These are phyloP conservation scores for Mungos mungo DNA, from an alignment of 2,113 vertebrate genomes.

Conservation along the genomic window DNA sequence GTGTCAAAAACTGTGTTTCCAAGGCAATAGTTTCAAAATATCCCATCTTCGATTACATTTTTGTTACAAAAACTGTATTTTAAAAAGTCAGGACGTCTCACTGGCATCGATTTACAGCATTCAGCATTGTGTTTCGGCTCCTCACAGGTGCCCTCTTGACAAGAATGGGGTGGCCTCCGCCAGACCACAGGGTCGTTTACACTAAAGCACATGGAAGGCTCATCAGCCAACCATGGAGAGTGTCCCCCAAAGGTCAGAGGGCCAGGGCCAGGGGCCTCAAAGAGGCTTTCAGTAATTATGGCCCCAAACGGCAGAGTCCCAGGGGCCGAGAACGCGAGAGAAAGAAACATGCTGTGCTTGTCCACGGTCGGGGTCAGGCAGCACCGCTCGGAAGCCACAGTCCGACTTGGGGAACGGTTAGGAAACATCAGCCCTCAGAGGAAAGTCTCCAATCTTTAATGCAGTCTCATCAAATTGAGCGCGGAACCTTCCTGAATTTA, in stretches of 20 bases:
- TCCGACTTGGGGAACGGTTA: background rate
- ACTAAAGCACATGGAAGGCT: background rate
- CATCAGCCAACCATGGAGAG: background rate
- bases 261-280: background rate
- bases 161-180: accelerated
- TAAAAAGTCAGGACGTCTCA: background rate
- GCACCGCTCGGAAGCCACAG: background rate
- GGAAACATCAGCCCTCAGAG: background rate
- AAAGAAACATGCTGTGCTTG: background rate
- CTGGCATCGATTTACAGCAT: background rate
- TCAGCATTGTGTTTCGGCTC: background rate
- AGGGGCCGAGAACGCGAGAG: accelerated
- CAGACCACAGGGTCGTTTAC: background rate
- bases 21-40: background rate
- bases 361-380: background rate
- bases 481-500: background rate
- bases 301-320: background rate
- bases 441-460: background rate
- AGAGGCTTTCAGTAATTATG: background rate
- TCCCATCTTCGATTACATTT: background rate
- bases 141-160: background rate
- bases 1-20: background rate
- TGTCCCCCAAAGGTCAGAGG: background rate
- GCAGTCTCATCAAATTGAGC: background rate
- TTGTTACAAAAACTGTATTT: background rate